Evolutionary conservation across 2,888 invertebrate genomes (phyloP).

Genomic region (Meghimatium bilineatum): DNA sequence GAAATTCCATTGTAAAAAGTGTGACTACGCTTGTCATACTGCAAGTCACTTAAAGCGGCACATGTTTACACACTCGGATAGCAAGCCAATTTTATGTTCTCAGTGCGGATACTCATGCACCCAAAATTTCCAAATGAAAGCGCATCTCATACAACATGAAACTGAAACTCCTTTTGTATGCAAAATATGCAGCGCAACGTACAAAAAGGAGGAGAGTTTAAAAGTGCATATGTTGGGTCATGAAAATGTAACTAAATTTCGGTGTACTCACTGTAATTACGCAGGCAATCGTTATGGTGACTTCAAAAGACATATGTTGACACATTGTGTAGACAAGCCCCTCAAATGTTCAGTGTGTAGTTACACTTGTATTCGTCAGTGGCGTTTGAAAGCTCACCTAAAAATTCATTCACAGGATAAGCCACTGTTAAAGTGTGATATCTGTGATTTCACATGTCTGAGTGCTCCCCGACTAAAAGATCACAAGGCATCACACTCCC

Average conservation of each 20-base stretch:
- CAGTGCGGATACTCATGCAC: constrained; percentile 47
- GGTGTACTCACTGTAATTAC: constrained; percentile 41
- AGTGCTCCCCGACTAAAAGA: constrained; percentile 41
- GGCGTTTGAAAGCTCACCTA: constrained; percentile 46
- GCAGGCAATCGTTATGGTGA: constrained; percentile 47
- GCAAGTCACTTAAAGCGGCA: constrained; percentile 45
- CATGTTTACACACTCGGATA: constrained; percentile 45
- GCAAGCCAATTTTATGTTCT: constrained; percentile 38
- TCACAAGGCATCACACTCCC: constrained; percentile 35
- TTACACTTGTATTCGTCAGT: constrained; percentile 48
- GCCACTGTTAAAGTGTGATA: constrained; percentile 38
- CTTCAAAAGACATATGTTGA: constrained; percentile 46
- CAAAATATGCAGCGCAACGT: constrained; percentile 42
- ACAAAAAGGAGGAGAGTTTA: constrained; percentile 47
- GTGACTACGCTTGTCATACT: constrained; percentile 42
- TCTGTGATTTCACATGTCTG: constrained; percentile 41
- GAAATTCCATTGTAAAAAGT: constrained; percentile 41
- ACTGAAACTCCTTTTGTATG: constrained; percentile 43
- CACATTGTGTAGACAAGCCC: constrained; percentile 41
- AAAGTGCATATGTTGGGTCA: constrained; percentile 49
- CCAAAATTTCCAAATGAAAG: constrained; percentile 47
- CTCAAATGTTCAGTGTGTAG: constrained; percentile 42
- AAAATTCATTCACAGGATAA: constrained; percentile 45
- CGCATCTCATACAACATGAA: constrained; percentile 40
- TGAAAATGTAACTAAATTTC: constrained; percentile 41